phyloP scores from a whole-genome alignment of 2,113 vertebrate species.

The Colossoma macropomum region DNA sequence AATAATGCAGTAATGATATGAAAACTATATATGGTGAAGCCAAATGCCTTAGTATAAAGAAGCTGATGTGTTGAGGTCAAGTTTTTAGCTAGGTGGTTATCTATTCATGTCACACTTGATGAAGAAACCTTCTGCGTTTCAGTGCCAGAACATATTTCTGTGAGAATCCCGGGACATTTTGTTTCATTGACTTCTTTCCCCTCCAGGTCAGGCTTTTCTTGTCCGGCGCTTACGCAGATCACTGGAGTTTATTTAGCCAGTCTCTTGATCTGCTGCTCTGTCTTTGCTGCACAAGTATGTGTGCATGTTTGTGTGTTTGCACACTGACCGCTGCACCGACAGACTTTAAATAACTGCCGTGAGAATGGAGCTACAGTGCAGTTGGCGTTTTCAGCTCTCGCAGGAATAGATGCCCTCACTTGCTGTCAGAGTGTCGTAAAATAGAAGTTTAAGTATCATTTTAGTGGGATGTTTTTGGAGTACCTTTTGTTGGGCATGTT shows the following conservation, averaged over 20 bases:
- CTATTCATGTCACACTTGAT: too few species aligned
- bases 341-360: conserved; percentile 71
- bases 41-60: too few species aligned
- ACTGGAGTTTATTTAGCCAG: conserved; percentile 34
- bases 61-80: too few species aligned
- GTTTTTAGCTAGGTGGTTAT: too few species aligned
- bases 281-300: not conserved
- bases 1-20: too few species aligned
- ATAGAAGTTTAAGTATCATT: not conserved
- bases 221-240: not conserved
- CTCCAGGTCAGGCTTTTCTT: not conserved
- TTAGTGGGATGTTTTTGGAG: conserved; percentile 57
- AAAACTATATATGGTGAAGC: too few species aligned
- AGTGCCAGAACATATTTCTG: not conserved
- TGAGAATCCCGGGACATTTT: conserved; percentile 4
- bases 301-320: conserved; percentile 3
- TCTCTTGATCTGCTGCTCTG: not conserved
- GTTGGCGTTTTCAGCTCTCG: conserved; percentile 60
- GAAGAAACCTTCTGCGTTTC: too few species aligned
- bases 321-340: conserved; percentile 61
- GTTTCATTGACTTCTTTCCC: not conserved
- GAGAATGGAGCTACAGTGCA: conserved; percentile 63
- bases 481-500: too few species aligned
- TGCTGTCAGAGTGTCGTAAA: conserved; percentile 26
- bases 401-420: conserved; percentile 45